These are phyloP conservation scores for Stichopus chloronotus DNA, from an alignment of 35 echinoderm and acorn worm genomes.

Conservation along the genomic window DNA sequence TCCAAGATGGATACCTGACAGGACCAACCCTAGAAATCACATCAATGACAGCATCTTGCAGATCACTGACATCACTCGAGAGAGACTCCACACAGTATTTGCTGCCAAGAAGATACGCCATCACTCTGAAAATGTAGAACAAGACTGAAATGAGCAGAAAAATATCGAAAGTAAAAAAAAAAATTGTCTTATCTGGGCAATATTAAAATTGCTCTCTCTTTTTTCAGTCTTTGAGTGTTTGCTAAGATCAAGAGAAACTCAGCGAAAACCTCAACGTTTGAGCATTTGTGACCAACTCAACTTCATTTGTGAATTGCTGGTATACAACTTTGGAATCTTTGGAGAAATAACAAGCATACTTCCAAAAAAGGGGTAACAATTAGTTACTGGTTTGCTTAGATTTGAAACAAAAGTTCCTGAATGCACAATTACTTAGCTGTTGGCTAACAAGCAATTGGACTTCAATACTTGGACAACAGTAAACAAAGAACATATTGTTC, in stretches of 20 bases:
- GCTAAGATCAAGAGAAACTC: not conserved
- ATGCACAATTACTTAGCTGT: no score
- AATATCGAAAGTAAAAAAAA: not conserved
- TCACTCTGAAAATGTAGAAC: constrained; percentile 4
- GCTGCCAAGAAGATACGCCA: constrained; percentile 92
- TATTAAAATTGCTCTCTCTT: not conserved
- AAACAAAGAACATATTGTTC: no score
- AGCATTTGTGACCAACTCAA: no score
- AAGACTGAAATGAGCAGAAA: not conserved
- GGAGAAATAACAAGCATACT: no score
- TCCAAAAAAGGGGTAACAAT: no score
- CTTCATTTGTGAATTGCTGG: no score
- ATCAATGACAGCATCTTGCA: constrained; percentile 85
- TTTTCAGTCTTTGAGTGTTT: not conserved
- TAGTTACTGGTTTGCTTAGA: no score
- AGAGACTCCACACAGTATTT: constrained; percentile 94
- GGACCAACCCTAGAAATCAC: constrained; percentile 92
- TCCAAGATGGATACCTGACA: constrained; percentile 96
- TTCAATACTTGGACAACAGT: no score
- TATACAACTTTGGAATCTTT: no score
- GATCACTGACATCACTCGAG: constrained; percentile 78
- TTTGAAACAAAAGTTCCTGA: no score
- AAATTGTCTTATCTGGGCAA: not conserved
- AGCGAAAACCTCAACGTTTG: no score
- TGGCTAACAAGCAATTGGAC: no score